Evolutionary conservation across 2,113 vertebrate genomes (phyloP).

Genomic region (Colossoma macropomum): DNA sequence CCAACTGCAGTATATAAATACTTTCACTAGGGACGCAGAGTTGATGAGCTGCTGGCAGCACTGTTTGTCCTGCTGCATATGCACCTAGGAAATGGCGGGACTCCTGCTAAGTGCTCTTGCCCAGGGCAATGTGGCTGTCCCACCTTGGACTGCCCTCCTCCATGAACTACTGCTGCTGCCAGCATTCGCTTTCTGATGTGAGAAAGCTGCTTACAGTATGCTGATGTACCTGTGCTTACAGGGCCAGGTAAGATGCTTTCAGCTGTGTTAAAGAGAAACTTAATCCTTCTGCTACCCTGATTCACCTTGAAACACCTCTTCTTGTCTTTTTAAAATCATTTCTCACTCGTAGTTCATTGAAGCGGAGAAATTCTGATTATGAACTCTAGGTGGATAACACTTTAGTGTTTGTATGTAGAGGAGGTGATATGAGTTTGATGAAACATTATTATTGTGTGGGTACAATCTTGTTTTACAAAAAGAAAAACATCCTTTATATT

Average conservation of each 20-base stretch:
- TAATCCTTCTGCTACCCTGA: background rate
- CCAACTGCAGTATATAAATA: slow-evolving; percentile 43
- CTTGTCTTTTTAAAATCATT: too few species aligned
- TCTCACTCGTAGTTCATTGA: too few species aligned
- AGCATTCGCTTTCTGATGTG: background rate
- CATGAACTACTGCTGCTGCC: background rate
- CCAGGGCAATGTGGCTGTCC: slow-evolving; percentile 25
- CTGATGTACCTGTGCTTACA: slow-evolving; percentile 14
- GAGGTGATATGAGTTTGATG: too few species aligned
- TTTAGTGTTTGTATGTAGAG: too few species aligned
- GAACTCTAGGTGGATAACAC: too few species aligned
- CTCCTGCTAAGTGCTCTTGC: slow-evolving; percentile 33
- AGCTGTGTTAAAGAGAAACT: background rate
- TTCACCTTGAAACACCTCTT: too few species aligned
- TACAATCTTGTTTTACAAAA: too few species aligned
- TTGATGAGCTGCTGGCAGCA: slow-evolving; percentile 23
- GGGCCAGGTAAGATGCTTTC: background rate
- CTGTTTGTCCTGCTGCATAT: slow-evolving; percentile 39
- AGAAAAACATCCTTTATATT: too few species aligned
- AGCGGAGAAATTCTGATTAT: too few species aligned
- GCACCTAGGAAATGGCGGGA: background rate
- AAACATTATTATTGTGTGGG: too few species aligned
- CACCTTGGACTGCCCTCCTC: slow-evolving; percentile 33
- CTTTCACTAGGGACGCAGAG: slow-evolving; percentile 26
- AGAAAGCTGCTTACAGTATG: slow-evolving; percentile 23